phyloP scores from a whole-genome alignment of 2,113 vertebrate genomes.

The Pagrus major region DNA sequence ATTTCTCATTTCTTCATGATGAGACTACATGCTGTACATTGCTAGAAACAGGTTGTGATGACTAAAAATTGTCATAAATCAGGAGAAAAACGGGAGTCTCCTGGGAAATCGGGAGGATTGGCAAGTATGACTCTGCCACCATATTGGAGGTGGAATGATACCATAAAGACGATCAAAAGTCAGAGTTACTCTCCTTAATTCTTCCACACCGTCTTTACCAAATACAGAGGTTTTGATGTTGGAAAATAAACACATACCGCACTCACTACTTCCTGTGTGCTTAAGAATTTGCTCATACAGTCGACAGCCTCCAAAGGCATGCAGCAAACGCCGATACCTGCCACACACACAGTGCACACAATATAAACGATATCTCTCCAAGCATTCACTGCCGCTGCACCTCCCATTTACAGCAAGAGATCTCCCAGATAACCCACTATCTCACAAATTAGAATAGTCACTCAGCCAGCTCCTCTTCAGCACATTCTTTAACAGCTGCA shows the following conservation, averaged over 20 bases:
- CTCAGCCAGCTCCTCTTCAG: slow-evolving; percentile 68
- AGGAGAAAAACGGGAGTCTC: too few relatives aligned
- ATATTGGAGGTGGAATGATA: too few relatives aligned
- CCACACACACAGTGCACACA: slow-evolving; percentile 26
- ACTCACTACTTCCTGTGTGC: not conserved
- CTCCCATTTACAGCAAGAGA: slow-evolving; percentile 64
- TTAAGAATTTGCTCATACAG: slow-evolving; percentile 22
- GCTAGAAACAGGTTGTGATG: too few relatives aligned
- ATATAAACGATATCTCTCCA: slow-evolving; percentile 48
- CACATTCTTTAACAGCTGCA: slow-evolving; percentile 63
- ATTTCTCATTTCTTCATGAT: too few relatives aligned
- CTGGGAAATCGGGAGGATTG: too few relatives aligned
- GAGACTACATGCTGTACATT: too few relatives aligned
- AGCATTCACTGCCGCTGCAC: slow-evolving; percentile 43
- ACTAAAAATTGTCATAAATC: too few relatives aligned
- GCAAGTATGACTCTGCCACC: too few relatives aligned
- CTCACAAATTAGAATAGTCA: slow-evolving; percentile 72
- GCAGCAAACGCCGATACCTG: slow-evolving; percentile 29
- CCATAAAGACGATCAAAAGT: not conserved
- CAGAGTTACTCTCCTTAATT: slow-evolving; percentile 14
- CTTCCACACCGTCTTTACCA: slow-evolving; percentile 21
- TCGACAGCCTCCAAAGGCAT: slow-evolving; percentile 18
- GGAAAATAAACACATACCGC: not conserved
- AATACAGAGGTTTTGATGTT: slow-evolving; percentile 9
- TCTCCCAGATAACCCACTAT: slow-evolving; percentile 73